Conservation (phyloP, 2,888 invertebrate species). For the Phrixothrix hirtus region DNA sequence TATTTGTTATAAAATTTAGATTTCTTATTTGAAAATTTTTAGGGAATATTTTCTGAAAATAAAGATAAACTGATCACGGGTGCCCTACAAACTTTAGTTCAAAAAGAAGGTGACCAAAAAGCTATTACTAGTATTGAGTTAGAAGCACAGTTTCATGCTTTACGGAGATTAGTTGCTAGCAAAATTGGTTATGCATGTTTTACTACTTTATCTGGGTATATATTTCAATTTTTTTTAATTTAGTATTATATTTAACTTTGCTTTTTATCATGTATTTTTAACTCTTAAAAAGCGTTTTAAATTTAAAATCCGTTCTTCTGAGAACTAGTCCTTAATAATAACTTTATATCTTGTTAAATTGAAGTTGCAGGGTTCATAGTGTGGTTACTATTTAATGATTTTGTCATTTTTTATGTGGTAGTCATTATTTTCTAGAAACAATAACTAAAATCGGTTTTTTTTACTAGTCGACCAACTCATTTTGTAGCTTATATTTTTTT, state of each 20-base stretch:
- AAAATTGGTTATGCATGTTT: constrained; percentile 98
- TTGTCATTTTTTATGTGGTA: no score
- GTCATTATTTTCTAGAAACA: no score
- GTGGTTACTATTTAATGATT: no score
- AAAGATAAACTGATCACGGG: constrained; percentile 95
- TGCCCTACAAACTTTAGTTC: constrained; percentile 83
- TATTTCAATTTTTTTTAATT: constrained; percentile 1
- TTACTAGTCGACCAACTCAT: no score
- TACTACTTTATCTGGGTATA: constrained; percentile 82
- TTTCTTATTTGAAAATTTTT: constrained; percentile 45
- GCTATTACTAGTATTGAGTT: constrained; percentile 71
- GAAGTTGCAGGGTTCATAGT: no score
- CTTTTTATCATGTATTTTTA: no score
- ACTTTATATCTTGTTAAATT: no score
- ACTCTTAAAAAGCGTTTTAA: no score
- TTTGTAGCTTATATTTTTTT: no score
- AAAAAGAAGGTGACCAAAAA: constrained; percentile 68
- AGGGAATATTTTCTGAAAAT: constrained; percentile 97
- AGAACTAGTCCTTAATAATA: no score
- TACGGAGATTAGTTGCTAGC: constrained; percentile 91
- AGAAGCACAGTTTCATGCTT: constrained; percentile 94
- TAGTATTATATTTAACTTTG: background rate
- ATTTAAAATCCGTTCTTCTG: no score
- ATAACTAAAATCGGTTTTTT: no score
- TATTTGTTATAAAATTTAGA: background rate